Base-by-base conservation (phyloP, 64 coral and sea anemone species). In the Montipora capricornis region DNA sequence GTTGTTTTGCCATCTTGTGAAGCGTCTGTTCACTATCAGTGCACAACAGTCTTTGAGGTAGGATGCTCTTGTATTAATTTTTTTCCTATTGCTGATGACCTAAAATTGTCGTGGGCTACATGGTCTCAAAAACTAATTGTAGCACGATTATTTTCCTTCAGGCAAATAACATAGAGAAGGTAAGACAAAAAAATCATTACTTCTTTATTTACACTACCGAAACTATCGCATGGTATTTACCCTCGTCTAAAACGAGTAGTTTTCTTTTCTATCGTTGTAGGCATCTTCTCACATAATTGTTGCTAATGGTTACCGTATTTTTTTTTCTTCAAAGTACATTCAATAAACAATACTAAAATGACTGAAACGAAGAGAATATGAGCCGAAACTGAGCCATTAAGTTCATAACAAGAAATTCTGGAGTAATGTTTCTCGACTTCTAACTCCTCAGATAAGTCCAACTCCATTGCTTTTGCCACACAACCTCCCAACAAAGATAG, bases 81-180 rank as follows among this genome's bases (percentile, higher is more conserved):
- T 0, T 57, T 11, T 57, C 6, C 53, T 57, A 57, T 57, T 8
- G 11, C 53, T 57, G 11, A 37, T 0, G 6, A 0, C 53, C 53
- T 57, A 57, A 57, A 57, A 57, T 57, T 57, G 53, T 0, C 53
- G 11, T 11, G 6, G 53, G 53, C 5, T 57, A 1, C 6, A 0
- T 57, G 5, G 5, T 57, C 11, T 57, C 53, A 0, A 4, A 4
- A 88, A 50, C 29, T 60, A 81, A 91, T 20, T 81, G 48, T 49
- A 70, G 5, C 10, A 49, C 7, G 1, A 9, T 20, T 49, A 13
- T 48, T 86, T 0, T 57, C 53, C 53, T 86, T 5, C 52, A 92
- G 90, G 90, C 90, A 92, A 92, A 92, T 52, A 92, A 83, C 68
- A 74, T 92, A 76, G 80, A 92, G 58, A 92, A 92, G 90, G 90